Evolutionary conservation across 2,113 vertebrate genomes (phyloP).

Genomic region (Probosciger aterrimus): DNA sequence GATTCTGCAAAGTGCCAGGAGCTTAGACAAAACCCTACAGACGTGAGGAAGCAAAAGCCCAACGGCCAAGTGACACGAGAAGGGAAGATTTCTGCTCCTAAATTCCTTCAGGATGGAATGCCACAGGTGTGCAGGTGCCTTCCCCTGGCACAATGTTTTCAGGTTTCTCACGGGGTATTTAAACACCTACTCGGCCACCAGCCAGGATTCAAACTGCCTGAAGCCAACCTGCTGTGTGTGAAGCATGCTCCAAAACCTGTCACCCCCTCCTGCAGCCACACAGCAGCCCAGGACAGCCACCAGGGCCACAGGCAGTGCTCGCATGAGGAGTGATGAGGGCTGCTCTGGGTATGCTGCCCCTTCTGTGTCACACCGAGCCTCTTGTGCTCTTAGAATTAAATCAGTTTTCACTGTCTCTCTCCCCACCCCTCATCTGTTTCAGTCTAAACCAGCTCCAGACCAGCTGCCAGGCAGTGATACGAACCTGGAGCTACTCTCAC

Average conservation of each 20-base stretch:
- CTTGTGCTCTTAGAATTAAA: background rate
- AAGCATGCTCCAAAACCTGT: background rate
- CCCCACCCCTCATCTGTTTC: background rate
- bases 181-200: background rate
- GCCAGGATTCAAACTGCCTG: background rate
- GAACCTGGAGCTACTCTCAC: background rate
- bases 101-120: background rate
- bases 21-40: background rate
- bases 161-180: background rate
- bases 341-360: fast-evolving
- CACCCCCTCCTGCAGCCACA: background rate
- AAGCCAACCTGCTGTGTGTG: background rate
- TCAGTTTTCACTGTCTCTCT: too few relatives aligned
- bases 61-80: background rate
- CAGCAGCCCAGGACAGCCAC: background rate
- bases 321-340: background rate
- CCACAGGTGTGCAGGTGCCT: background rate
- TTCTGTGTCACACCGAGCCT: fast-evolving
- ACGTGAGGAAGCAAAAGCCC: background rate
- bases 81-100: background rate
- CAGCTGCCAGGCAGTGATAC: background rate
- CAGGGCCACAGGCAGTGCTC: fast-evolving
- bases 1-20: background rate
- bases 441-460: background rate
- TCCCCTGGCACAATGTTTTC: background rate